Evolutionary conservation across 1,140 invertebrate species (phyloP).

Genomic region (Zaprionus capensis): DNA sequence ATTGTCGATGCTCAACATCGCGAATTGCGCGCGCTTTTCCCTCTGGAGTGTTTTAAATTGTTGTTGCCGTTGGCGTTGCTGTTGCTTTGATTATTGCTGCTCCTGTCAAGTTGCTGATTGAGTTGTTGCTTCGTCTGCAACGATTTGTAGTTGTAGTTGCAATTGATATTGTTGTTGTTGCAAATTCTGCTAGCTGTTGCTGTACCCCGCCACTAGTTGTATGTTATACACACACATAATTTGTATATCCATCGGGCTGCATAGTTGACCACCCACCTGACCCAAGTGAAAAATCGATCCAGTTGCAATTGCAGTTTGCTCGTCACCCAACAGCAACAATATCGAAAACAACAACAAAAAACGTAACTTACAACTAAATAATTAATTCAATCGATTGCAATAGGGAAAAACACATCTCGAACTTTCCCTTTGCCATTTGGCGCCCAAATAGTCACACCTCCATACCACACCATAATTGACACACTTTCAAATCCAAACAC

Average conservation of each 20-base stretch:
- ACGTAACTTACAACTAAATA: background rate
- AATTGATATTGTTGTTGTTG: too few species aligned
- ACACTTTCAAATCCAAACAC: constrained; percentile 1
- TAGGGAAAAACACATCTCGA: background rate
- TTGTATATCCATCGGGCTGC: constrained; percentile 13
- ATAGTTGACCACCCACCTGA: constrained; percentile 4
- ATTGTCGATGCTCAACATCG: constrained; percentile 42
- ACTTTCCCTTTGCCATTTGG: background rate
- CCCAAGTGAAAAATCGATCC: constrained; percentile 30
- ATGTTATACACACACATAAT: constrained; percentile 15
- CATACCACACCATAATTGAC: background rate
- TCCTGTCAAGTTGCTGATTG: background rate
- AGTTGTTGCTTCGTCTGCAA: background rate
- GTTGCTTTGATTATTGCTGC: background rate
- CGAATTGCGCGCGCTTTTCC: constrained; percentile 23
- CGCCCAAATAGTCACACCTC: background rate
- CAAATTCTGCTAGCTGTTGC: background rate
- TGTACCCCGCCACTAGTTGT: background rate
- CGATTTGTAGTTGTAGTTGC: background rate
- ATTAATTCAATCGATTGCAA: constrained; percentile 1
- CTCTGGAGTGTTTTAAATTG: background rate
- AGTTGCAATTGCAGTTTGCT: constrained; percentile 16
- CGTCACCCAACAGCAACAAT: constrained; percentile 5
- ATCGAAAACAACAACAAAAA: background rate
- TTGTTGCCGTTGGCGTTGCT: background rate